Percentiles rank a stretch among this genome's conserved stretches.
Evolutionary conservation across 2,113 vertebrate species (phyloP).

Genomic region (Lepus europaeus): DNA sequence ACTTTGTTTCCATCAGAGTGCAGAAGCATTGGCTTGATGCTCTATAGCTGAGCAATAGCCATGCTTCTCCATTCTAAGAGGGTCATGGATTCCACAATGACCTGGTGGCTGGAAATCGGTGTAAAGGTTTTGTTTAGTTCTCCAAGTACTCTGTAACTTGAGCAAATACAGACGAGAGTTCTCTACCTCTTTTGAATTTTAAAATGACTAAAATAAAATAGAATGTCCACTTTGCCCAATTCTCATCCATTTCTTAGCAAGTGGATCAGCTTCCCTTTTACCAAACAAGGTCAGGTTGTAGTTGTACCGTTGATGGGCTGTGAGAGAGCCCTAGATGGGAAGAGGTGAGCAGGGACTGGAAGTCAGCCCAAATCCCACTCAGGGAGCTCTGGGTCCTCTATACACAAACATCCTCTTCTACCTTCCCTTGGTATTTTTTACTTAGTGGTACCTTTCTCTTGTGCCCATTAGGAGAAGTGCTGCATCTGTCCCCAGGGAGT

Average conservation of each 20-base stretch:
- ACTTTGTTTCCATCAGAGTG: constrained; percentile 12
- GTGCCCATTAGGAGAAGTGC: not conserved
- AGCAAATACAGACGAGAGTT: constrained; percentile 29
- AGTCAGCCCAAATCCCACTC: not conserved
- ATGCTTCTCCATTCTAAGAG: not conserved
- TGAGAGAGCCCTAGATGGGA: not conserved
- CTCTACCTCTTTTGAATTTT: constrained; percentile 41
- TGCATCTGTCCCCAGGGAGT: not conserved
- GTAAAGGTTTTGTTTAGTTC: constrained; percentile 18
- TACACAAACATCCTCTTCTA: not conserved
- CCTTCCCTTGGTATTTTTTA: not conserved
- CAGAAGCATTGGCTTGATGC: not conserved
- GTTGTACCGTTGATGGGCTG: not conserved
- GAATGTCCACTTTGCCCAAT: not conserved
- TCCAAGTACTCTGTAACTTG: not conserved
- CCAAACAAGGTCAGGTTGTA: not conserved
- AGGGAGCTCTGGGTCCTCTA: not conserved
- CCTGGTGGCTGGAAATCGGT: not conserved
- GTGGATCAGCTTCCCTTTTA: not conserved
- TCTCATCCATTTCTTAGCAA: not conserved
- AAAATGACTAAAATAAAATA: constrained; percentile 27
- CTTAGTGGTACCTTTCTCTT: not conserved
- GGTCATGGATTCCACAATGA: not conserved
- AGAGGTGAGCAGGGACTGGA: not conserved
- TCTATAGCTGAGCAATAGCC: not conserved